These are phyloP conservation scores for Achlya flavicornis DNA, from an alignment of 2,888 invertebrate species.

Conservation along the genomic window DNA sequence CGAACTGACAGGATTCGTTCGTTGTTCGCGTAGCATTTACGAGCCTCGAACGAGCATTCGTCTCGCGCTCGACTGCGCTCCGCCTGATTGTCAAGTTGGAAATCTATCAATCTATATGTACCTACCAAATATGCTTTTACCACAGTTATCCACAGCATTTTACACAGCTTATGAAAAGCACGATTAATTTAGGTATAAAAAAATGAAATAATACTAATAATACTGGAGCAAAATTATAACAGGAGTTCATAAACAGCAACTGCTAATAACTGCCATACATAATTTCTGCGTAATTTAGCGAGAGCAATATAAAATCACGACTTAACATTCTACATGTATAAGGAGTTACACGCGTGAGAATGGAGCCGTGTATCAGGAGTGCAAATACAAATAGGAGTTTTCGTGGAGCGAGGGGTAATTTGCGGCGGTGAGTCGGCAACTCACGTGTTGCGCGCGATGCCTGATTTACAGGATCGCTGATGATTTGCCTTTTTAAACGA, in stretches of 20 bases:
- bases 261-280: background rate
- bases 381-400: slow-evolving; percentile 17
- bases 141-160: too few relatives aligned
- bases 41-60: too few relatives aligned
- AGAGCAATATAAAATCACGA: slow-evolving; percentile 7
- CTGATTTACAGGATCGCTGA: slow-evolving; percentile 6
- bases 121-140: too few relatives aligned
- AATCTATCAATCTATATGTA: too few relatives aligned
- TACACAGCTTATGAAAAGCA: too few relatives aligned
- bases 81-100: too few relatives aligned
- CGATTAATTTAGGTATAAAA: too few relatives aligned
- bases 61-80: too few relatives aligned
- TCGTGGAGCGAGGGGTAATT: slow-evolving; percentile 31
- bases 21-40: too few relatives aligned
- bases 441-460: slow-evolving; percentile 39
- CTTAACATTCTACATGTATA: background rate
- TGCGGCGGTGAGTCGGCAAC: slow-evolving; percentile 39
- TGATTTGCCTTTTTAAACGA: background rate
- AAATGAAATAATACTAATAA: background rate
- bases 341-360: background rate
- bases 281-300: background rate
- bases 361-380: background rate
- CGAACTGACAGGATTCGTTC: too few relatives aligned
- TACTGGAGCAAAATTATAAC: background rate
- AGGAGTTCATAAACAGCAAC: background rate